These are phyloP conservation scores for Phalacrocorax carbo DNA, from an alignment of 2,113 vertebrate species.

Conservation along the genomic window DNA sequence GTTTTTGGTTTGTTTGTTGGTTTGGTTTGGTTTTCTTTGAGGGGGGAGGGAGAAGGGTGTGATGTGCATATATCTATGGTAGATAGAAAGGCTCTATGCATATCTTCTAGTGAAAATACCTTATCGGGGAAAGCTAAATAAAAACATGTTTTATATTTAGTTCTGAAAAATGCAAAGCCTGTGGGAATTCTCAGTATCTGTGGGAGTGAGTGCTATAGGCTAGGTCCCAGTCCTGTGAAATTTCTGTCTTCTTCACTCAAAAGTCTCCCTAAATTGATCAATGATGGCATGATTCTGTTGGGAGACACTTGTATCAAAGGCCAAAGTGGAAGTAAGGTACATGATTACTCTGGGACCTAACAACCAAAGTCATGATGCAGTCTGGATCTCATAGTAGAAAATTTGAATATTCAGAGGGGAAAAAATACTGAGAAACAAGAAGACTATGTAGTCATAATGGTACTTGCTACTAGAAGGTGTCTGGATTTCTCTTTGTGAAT, in stretches of 20 bases:
- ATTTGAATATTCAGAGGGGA: neutral
- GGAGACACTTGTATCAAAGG: neutral
- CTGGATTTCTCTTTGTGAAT: neutral
- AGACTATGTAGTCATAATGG: neutral
- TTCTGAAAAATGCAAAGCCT: neutral
- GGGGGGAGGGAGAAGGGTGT: rapidly evolving
- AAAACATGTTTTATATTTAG: neutral
- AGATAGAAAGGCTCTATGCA: neutral
- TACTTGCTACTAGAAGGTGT: neutral
- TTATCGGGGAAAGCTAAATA: neutral
- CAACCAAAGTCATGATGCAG: neutral
- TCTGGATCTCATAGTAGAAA: neutral
- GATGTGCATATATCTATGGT: neutral
- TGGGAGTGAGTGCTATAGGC: conserved; percentile 23
- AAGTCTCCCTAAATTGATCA: neutral
- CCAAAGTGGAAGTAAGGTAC: neutral
- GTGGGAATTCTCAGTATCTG: conserved; percentile 15
- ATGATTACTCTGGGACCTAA: neutral
- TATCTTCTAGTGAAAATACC: neutral
- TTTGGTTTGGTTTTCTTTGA: too few species aligned
- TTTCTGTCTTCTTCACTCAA: neutral
- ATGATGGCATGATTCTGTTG: neutral
- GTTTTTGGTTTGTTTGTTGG: too few species aligned
- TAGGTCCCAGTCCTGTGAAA: conserved; percentile 14
- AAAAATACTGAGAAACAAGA: neutral